Percentiles rank a stretch among this genome's conserved stretches.
These are phyloP conservation scores for Eilema caniola DNA, from an alignment of 2,888 invertebrate species.

Conservation along the genomic window DNA sequence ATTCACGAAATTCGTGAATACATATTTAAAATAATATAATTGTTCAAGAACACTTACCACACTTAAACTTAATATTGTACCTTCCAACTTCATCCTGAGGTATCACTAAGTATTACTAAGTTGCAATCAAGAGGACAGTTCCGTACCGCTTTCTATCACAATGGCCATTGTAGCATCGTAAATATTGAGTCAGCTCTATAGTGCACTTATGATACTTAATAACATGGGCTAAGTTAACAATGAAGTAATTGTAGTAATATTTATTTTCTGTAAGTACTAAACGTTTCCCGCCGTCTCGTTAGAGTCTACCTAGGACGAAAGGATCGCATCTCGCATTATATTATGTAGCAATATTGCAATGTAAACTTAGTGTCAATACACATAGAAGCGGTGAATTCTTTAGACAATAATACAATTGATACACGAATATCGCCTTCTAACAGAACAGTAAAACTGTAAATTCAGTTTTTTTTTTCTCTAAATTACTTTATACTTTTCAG, in stretches of 20 bases:
- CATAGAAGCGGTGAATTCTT: no score
- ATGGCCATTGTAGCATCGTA: not conserved
- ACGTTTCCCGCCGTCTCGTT: not conserved
- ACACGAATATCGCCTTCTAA: no score
- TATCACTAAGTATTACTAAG: not conserved
- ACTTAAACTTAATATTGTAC: not conserved
- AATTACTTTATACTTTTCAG: no score
- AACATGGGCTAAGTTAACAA: not conserved
- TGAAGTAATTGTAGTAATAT: not conserved
- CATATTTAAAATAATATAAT: not conserved
- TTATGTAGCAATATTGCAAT: not conserved
- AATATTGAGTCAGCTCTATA: not conserved
- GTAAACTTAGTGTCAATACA: no score
- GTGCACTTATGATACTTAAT: not conserved
- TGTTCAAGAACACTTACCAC: constrained; percentile 4
- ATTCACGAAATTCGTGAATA: no score
- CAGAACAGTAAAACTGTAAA: no score
- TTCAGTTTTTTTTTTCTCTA: no score
- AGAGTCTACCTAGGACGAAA: not conserved
- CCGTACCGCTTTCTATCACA: not conserved
- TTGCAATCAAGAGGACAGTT: not conserved
- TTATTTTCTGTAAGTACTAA: not conserved
- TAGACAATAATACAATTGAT: no score
- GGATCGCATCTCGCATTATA: not conserved
- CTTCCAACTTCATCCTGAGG: not conserved